phyloP scores from a whole-genome alignment of 2,888 invertebrate species.

The Megamerina dolium region DNA sequence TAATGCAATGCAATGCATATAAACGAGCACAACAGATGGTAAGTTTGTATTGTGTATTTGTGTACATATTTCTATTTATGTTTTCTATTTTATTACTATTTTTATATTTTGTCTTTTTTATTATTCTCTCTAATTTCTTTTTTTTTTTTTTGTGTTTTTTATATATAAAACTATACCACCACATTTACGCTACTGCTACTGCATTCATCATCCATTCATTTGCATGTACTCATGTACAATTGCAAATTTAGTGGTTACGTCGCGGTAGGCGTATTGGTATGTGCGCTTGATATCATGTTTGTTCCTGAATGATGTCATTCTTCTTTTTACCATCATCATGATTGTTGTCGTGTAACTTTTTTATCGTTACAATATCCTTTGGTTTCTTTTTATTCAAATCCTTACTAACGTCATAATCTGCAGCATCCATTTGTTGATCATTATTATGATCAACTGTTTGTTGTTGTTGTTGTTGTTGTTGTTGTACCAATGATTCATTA shows the following conservation, averaged over 20 bases:
- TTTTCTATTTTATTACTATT: too few species aligned
- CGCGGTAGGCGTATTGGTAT: background rate
- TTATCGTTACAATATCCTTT: conserved; percentile 41
- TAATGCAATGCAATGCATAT: too few species aligned
- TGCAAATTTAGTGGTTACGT: background rate
- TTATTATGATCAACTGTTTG: conserved; percentile 16
- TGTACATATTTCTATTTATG: too few species aligned
- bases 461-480: conserved; percentile 20
- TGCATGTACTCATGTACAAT: background rate
- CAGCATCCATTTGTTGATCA: conserved; percentile 2
- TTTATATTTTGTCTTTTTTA: background rate
- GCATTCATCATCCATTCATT: too few species aligned
- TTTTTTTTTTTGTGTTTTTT: background rate
- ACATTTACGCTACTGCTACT: background rate
- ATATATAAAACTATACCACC: conserved; percentile 1
- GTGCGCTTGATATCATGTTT: conserved; percentile 6
- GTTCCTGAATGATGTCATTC: background rate
- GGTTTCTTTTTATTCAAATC: conserved; percentile 22
- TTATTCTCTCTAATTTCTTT: background rate
- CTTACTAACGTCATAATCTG: background rate
- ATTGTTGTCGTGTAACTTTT: conserved; percentile 28
- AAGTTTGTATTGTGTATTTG: too few species aligned
- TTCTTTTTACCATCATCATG: conserved; percentile 7
- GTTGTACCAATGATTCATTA: conserved; percentile 13
- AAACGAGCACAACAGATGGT: too few species aligned